Evolutionary conservation across 2,113 vertebrate genomes (phyloP).

Genomic region (Sinocyclocheilus anshuiensis): DNA sequence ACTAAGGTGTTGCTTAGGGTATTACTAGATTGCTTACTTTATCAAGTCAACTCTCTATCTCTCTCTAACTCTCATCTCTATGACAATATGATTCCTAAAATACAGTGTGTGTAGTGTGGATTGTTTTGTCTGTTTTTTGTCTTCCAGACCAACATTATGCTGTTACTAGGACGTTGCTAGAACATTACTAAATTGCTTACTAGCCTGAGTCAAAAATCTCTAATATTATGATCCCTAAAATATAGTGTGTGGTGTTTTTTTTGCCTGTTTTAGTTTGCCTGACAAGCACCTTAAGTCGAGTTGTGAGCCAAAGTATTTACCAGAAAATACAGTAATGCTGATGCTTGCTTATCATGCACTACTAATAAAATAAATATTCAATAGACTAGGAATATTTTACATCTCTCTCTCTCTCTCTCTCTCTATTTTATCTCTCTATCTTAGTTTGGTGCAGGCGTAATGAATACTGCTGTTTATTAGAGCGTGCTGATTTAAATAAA

Average conservation of each 20-base stretch:
- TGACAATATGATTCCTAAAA: not conserved
- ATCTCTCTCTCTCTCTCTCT: not conserved
- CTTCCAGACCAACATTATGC: not conserved
- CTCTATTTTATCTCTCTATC: not conserved
- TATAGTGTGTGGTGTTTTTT: too few relatives aligned
- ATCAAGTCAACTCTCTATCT: not conserved
- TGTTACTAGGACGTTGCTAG: not conserved
- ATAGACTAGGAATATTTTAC: not conserved
- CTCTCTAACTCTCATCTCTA: not conserved
- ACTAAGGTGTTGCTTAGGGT: not conserved
- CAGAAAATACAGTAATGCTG: not conserved
- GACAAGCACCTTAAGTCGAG: not conserved
- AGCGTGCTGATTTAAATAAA: conserved; percentile 42
- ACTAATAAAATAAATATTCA: conserved; percentile 1
- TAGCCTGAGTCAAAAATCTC: not conserved
- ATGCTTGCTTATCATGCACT: not conserved
- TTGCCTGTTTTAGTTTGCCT: not conserved
- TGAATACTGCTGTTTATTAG: conserved; percentile 44
- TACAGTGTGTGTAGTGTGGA: not conserved
- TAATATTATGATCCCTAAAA: too few relatives aligned
- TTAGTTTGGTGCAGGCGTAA: not conserved
- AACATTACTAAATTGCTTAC: not conserved
- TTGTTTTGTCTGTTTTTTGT: not conserved
- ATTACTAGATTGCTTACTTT: not conserved
- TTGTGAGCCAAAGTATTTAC: not conserved